phyloP scores from a whole-genome alignment of 2,797 vertebrate genomes.

The Chrysocyon brachyurus region DNA sequence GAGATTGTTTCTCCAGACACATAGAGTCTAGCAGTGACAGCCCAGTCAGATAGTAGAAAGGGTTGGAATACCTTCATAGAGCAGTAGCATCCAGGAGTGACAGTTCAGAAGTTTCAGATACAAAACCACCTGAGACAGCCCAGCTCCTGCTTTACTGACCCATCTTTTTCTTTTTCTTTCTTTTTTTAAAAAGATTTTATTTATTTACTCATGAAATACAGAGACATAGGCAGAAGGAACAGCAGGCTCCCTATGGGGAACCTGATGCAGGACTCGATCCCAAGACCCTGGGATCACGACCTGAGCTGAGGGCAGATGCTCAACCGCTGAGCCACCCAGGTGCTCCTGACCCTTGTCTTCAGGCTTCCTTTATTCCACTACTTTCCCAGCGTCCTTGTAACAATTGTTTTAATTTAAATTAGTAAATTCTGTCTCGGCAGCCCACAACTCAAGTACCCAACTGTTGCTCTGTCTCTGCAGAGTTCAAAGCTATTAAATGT shows the following conservation, averaged over 20 bases:
- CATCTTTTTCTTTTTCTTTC: no score
- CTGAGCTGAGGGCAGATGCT: no score
- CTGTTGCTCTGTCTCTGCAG: background rate
- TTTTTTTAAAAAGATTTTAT: no score
- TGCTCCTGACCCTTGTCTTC: background rate
- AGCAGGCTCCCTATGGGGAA: no score
- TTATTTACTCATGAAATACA: no score
- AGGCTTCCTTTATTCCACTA: background rate
- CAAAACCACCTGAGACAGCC: slow-evolving; percentile 72
- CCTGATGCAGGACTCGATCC: no score
- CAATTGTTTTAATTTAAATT: background rate
- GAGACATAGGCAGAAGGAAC: no score
- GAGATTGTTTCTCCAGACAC: background rate
- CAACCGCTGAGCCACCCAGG: no score
- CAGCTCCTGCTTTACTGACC: background rate
- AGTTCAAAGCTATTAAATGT: background rate
- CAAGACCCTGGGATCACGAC: no score
- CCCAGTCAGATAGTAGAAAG: background rate
- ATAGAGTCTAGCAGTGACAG: background rate
- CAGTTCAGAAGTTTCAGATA: slow-evolving; percentile 71
- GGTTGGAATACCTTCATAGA: background rate
- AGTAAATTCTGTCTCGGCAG: background rate
- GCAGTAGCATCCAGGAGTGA: background rate
- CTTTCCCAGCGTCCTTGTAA: background rate
- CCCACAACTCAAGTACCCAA: no score